Evolutionary conservation across 2,113 vertebrate species (phyloP), one percentile per base, ranked within the genome.

Genomic region (Micronycteris hirsuta): DNA sequence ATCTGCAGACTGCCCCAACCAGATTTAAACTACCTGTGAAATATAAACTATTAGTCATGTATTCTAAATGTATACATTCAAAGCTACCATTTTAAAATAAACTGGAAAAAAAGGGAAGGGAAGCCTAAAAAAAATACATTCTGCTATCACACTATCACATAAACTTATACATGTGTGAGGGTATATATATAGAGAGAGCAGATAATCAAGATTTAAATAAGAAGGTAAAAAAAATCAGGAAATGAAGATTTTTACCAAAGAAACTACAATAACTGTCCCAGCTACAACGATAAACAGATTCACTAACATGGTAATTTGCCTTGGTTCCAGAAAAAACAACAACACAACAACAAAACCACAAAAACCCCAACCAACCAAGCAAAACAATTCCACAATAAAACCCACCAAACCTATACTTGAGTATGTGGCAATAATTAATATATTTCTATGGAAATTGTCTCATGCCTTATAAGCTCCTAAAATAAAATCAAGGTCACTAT

Each of bases 191-290:
- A 93, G 2, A 98, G 96, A 99, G 98, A 98, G 98, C 97, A 97
- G 98, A 98, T 96, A 98, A 98, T 96, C 99, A 98, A 99, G 98
- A 98, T 98, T 99, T 99, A 98, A 99, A 99, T 99, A 99, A 99
- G 98, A 99, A 98, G 98, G 98, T 98, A 97, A 99, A 83, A 83
- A 92, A 86, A 98, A 98, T 92, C 94, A 98, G 96, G 95, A 98
- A 98, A 98, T 76, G 97, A 85, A 96, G 98, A 97, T 98, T 98
- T 98, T 98, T 97, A 98, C 96, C 98, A 97, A 98, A 97, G 97
- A 43, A 98, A 97, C 97, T 98, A 97, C 9, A 96, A 93, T 97
- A 98, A 97, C 88, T 38, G 89, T 83, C 96, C 97, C 97, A 96
- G 54, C 98, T 98, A 98, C 85, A 96, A 89, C 92, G 98, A 98